These are phyloP conservation scores for Pristionchus entomophagus DNA, from an alignment of 2,888 invertebrate species.

Conservation along the genomic window DNA sequence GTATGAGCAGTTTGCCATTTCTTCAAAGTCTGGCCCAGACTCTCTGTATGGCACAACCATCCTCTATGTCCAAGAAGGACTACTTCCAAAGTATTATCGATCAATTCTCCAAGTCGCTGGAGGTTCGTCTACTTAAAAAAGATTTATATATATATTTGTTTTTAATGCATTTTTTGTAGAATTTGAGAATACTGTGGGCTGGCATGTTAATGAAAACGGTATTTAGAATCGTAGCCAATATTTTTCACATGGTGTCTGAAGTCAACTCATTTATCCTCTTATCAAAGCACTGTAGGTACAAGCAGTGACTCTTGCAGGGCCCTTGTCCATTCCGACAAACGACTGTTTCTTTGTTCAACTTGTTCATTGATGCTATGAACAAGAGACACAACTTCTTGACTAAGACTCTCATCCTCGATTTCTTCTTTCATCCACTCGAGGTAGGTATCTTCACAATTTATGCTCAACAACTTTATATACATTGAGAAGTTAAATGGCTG, in stretches of 20 bases:
- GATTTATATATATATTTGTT: not conserved
- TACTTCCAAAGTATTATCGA: not conserved
- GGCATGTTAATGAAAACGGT: too few species aligned
- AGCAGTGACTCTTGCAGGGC: not conserved
- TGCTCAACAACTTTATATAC: not conserved
- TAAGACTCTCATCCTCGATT: constrained; percentile 46
- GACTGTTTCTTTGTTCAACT: constrained; percentile 22
- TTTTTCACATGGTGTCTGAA: too few species aligned
- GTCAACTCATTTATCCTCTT: too few species aligned
- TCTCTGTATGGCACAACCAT: not conserved
- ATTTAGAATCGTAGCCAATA: too few species aligned
- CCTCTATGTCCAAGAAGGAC: not conserved
- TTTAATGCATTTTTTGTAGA: too few species aligned
- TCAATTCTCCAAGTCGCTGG: not conserved
- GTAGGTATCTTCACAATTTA: too few species aligned
- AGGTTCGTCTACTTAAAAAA: not conserved
- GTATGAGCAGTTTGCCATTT: not conserved
- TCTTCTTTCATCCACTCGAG: constrained; percentile 47
- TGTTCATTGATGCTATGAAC: constrained; percentile 45
- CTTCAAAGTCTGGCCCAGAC: not conserved
- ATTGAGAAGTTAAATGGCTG: not conserved
- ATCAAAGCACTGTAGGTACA: too few species aligned
- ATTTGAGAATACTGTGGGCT: too few species aligned
- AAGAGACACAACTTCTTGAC: constrained; percentile 17
- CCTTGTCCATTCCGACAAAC: not conserved